These are phyloP conservation scores for Gonatopus flavifemur DNA, from an alignment of 1,140 invertebrate genomes.

Conservation along the genomic window DNA sequence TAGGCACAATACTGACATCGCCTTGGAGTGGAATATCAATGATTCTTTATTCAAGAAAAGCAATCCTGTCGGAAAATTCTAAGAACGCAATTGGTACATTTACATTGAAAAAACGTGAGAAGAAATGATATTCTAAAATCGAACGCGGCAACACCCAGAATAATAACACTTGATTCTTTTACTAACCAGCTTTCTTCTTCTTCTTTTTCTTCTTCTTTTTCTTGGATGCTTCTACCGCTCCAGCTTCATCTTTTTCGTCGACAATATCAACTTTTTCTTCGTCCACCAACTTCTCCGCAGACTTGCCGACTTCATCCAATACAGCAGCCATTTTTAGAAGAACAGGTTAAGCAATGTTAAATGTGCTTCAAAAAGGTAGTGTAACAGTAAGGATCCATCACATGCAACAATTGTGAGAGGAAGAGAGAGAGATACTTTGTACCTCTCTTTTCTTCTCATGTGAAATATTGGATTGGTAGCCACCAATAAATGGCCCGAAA, in stretches of 20 bases:
- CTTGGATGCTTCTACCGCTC: constrained; percentile 63
- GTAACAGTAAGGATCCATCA: too few species aligned
- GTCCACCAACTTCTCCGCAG: constrained; percentile 53
- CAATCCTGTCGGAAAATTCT: too few species aligned
- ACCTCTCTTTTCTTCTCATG: too few species aligned
- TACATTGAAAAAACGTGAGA: too few species aligned
- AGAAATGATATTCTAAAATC: neutral
- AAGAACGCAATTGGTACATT: neutral
- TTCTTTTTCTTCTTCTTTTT: constrained; percentile 76
- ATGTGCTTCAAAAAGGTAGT: too few species aligned
- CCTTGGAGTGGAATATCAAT: too few species aligned
- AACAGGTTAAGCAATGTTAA: constrained; percentile 17
- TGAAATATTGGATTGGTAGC: too few species aligned
- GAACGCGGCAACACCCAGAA: constrained; percentile 1
- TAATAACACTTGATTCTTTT: constrained; percentile 29
- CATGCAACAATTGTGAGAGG: too few species aligned
- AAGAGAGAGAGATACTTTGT: too few species aligned
- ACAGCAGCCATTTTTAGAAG: constrained; percentile 59
- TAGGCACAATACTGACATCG: too few species aligned
- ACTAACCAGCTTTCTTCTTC: constrained; percentile 74
- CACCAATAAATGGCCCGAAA: too few species aligned
- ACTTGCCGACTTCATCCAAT: constrained; percentile 58
- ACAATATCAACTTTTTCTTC: constrained; percentile 55
- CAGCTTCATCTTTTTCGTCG: constrained; percentile 58
- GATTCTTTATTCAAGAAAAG: too few species aligned